Evolutionary conservation across 2,113 vertebrate species (phyloP).

Genomic region (Thamnaconus septentrionalis): DNA sequence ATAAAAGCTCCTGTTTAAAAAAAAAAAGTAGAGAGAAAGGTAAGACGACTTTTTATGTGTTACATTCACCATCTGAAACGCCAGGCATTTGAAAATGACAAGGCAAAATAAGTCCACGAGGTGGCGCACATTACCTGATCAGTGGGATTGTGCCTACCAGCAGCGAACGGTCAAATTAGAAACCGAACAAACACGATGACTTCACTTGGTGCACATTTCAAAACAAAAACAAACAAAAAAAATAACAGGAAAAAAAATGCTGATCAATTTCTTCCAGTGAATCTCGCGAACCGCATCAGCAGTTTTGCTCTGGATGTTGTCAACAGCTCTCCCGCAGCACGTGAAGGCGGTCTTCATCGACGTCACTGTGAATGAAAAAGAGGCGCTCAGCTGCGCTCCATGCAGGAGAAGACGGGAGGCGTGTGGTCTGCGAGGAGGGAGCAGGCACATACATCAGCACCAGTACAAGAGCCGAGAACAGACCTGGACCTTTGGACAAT

Average conservation of each 20-base stretch:
- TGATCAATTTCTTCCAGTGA: no score
- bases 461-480: conserved; percentile 11
- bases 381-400: conserved; percentile 55
- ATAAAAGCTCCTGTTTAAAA: not conserved
- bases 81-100: no score
- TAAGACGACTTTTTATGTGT: no score
- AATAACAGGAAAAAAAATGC: no score
- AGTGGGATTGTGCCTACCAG: not conserved
- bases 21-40: no score
- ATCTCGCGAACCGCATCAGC: not conserved
- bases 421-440: conserved; percentile 37
- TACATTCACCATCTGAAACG: no score
- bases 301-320: not conserved
- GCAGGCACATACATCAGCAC: conserved; percentile 13
- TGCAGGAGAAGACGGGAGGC: conserved; percentile 42
- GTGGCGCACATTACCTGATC: conserved; percentile 29
- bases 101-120: conserved; percentile 34
- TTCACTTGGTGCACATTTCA: no score
- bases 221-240: no score
- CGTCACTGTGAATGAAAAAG: conserved; percentile 75
- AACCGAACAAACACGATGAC: no score
- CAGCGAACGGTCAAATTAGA: no score
- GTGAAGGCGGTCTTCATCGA: conserved; percentile 36
- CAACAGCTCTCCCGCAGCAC: conserved; percentile 24
- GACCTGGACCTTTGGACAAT: conserved; percentile 9